Evolutionary conservation across 2,888 invertebrate genomes (phyloP), one percentile per base, ranked within the genome.

Genomic region (Oeneis ivallda): DNA sequence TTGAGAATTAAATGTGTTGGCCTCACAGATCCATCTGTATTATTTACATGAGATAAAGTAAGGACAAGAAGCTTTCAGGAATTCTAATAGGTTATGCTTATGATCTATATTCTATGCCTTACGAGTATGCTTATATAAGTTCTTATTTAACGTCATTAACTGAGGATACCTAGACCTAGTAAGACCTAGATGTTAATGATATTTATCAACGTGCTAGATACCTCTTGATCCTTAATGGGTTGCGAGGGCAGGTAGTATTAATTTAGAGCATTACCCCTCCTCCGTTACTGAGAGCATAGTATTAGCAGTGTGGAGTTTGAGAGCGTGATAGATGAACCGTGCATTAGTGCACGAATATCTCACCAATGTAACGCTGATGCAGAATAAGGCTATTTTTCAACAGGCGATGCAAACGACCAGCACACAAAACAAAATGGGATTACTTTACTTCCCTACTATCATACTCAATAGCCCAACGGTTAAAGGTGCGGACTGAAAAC

Each of bases 281-380:
- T 13, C 17, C 39, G 17, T 19, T 54, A 9, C 39, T 10, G 56
- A 41, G 39, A 11, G 39, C 19, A 13, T 39, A 11, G 54, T 19
- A 56, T 54, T 54, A 54, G 37, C 37, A 34, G 4, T 37, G 37
- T 9, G 37, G 37, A 1, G 37, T 37, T 37, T 7, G 37, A 37
- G 37, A 54, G 54, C 11, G 37, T 56, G 56, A 56, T 56, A 41
- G 13, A 56, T 56, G 39, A 26, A 56, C 41, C 13, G 11, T 56
- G 56, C 56, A 56, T 56, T 56, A 41, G 56, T 56, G 56, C 56
- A 56, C 41, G 19, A 39, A 56, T 56, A 56, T 41, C 39, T 39
- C 17, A 13, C 19, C 56, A 56, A 13, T 56, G 39, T 41, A 41
- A 19, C 41, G 17, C 8, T 19, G 13, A 56, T 41, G 13, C 15